Conservation (phyloP, 35 echinoderm and acorn worm species). For the Lytechinus variegatus region DNA sequence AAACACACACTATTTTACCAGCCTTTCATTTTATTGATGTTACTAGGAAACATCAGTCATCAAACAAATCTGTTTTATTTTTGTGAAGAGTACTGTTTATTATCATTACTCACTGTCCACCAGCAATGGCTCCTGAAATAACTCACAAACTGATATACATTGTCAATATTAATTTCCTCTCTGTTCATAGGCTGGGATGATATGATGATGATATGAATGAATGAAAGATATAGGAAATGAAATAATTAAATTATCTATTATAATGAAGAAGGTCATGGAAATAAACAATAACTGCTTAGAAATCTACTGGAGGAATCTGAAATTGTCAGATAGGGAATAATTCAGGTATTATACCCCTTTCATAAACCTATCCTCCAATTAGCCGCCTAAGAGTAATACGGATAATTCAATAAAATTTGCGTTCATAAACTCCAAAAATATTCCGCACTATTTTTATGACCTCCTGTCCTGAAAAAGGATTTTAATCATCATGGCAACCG, state of each 20-base stretch:
- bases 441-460: too few relatives aligned
- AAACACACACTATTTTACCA: too few relatives aligned
- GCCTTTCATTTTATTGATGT: neutral
- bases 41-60: neutral
- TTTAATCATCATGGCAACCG: too few relatives aligned
- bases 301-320: neutral
- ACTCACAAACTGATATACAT: neutral
- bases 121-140: neutral
- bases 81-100: neutral
- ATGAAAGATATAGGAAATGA: neutral
- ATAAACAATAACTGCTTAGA: neutral
- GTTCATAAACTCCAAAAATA: too few relatives aligned
- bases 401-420: too few relatives aligned
- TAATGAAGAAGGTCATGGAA: neutral
- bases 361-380: too few relatives aligned
- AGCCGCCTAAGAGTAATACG: too few relatives aligned
- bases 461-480: too few relatives aligned
- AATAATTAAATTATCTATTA: neutral
- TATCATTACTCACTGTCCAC: neutral
- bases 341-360: too few relatives aligned
- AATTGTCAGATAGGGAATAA: too few relatives aligned
- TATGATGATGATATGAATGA: neutral
- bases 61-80: neutral
- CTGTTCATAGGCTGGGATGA: neutral
- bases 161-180: neutral